phyloP scores from a whole-genome alignment of 2,888 invertebrate genomes.

The Zaprionus bogoriensis region DNA sequence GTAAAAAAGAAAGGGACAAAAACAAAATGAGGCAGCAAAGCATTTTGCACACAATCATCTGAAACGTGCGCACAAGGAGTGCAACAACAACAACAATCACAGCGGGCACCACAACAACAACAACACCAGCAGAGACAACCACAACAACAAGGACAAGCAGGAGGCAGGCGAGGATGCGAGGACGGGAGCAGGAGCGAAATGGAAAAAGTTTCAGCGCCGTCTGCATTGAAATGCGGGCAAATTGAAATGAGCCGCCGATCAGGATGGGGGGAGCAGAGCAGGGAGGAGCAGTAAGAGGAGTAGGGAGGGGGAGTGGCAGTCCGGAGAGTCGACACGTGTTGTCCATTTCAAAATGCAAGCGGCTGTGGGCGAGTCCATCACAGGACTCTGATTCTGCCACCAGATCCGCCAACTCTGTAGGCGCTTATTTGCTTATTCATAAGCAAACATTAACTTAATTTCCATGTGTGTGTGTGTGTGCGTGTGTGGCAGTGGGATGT shows the following conservation, averaged over 20 bases:
- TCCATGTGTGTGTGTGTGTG: constrained; percentile 47
- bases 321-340: constrained; percentile 68
- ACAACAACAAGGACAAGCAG: constrained; percentile 7
- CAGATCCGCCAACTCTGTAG: constrained; percentile 47
- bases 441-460: constrained; percentile 82
- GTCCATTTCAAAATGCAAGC: constrained; percentile 77
- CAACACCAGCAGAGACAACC: background rate
- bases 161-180: too few relatives aligned
- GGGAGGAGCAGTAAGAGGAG: background rate
- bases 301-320: background rate
- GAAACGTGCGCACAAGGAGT: constrained; percentile 61
- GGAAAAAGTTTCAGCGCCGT: constrained; percentile 65
- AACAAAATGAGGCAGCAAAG: constrained; percentile 42
- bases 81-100: constrained; percentile 19
- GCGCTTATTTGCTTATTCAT: constrained; percentile 81
- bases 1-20: constrained; percentile 1
- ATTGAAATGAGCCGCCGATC: constrained; percentile 60
- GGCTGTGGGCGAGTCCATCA: constrained; percentile 59
- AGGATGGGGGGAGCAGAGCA: background rate
- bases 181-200: constrained; percentile 55
- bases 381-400: constrained; percentile 22
- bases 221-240: constrained; percentile 75
- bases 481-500: constrained; percentile 4
- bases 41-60: constrained; percentile 74
- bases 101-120: constrained; percentile 19